Conservation (phyloP, 1,140 invertebrate genomes). For the Formica selysi region DNA sequence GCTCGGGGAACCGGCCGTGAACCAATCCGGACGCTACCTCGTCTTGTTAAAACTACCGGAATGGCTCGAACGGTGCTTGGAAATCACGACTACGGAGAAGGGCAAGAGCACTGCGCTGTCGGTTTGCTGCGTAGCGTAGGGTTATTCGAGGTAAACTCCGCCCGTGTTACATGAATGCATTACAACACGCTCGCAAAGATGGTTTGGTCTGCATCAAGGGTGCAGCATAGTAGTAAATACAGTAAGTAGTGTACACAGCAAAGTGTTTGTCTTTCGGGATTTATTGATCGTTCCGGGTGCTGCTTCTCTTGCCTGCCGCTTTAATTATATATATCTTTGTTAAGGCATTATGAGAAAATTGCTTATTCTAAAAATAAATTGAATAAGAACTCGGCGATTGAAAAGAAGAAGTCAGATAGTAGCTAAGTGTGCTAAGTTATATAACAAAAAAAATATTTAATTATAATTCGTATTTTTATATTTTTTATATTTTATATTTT, state of each 20-base stretch:
- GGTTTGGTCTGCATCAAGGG: constrained; percentile 8
- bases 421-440: neutral
- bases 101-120: constrained; percentile 47
- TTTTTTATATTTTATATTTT: neutral
- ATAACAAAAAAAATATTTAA: neutral
- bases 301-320: constrained; percentile 4
- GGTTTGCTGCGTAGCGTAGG: constrained; percentile 53
- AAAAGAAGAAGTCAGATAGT: neutral
- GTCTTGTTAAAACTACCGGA: constrained; percentile 74
- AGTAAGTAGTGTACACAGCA: constrained; percentile 55
- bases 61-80: constrained; percentile 71
- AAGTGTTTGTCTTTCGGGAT: constrained; percentile 61
- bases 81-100: constrained; percentile 57
- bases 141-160: constrained; percentile 65
- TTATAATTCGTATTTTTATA: constrained; percentile 1
- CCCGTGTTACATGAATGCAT: constrained; percentile 74
- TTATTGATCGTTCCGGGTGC: constrained; percentile 31
- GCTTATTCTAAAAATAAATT: constrained; percentile 37
- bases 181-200: constrained; percentile 62
- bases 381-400: neutral
- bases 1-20: constrained; percentile 69
- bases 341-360: constrained; percentile 24
- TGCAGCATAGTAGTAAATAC: constrained; percentile 45
- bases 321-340: constrained; percentile 56
- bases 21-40: constrained; percentile 72